These are phyloP conservation scores for Agrochola circellaris DNA, from an alignment of 2,888 invertebrate genomes.

Conservation along the genomic window DNA sequence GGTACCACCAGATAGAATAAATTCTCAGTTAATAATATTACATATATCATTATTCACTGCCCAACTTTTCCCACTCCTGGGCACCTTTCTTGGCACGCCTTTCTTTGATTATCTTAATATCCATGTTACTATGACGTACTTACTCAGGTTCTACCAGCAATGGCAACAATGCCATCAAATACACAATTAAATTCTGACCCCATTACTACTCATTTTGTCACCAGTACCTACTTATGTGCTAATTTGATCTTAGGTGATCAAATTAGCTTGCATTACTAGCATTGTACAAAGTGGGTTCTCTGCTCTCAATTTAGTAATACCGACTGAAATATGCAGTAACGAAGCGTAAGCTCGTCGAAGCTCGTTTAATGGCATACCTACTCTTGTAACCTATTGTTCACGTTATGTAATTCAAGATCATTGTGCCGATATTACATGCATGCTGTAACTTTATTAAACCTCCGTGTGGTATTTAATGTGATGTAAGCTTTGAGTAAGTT, in stretches of 20 bases:
- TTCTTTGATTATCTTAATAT: background rate
- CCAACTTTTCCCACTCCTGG: background rate
- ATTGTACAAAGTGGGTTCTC: constrained; percentile 29
- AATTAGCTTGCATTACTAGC: background rate
- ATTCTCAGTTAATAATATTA: too few species aligned
- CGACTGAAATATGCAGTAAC: constrained; percentile 62
- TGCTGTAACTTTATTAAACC: constrained; percentile 49
- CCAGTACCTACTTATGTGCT: background rate
- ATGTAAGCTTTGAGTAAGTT: constrained; percentile 30
- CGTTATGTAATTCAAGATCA: constrained; percentile 68
- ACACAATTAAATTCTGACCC: background rate
- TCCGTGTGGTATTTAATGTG: constrained; percentile 34
- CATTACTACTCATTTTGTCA: background rate
- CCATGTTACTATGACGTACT: background rate
- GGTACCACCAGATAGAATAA: background rate
- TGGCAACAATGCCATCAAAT: background rate
- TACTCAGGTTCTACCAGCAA: too few species aligned
- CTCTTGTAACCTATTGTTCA: constrained; percentile 65
- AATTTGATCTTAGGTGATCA: background rate
- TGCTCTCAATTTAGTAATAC: constrained; percentile 24
- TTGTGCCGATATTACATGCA: constrained; percentile 63
- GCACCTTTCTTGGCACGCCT: background rate
- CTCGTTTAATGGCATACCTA: constrained; percentile 52
- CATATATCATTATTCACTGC: background rate
- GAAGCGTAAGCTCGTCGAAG: constrained; percentile 55